Evolutionary conservation across 2,113 vertebrate species (phyloP), one percentile per base, ranked within the genome.

Genomic region (Glaucomys volans): DNA sequence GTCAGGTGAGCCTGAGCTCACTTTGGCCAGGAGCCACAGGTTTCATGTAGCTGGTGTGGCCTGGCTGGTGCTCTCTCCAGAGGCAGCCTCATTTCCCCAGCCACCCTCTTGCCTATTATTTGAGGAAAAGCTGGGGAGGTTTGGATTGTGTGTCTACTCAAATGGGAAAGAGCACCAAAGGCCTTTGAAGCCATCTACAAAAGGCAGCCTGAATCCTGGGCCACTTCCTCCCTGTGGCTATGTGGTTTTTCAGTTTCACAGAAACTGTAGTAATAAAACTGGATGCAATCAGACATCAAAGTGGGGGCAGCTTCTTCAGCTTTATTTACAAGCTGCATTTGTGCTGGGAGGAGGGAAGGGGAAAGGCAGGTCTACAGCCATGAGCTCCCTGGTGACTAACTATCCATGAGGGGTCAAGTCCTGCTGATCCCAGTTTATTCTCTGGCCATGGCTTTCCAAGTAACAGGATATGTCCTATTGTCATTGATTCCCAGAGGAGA

Each of bases 11-110:
- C 10, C 0, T 12, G 64, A 86, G 40, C 8, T 32, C 32, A 42
- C 54, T 18, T n/a, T 37, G n/a, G 20, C 20, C 35, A 5, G 50
- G 30, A 4, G 18, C 52, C 10, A 0, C 4, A 1, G 20, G 30
- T 92, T 16, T 84, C 37, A 16, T 28, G 7, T 2, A 22, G 9
- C 16, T 11, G 13, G 1, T 0, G 0, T 18, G 75, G 67, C n/a
- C 17, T 0, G 12, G 50, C 66, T 35, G 50, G 0, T 12, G 32
- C 0, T 0, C 20, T 62, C 3, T 4, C 22, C 59, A 2, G 11
- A 4, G 3, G 3, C 2, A 32, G 18, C 13, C 4, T 13, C 4
- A 1, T 2, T 1, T 4, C 54, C 24, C 28, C 17, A 11, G 24
- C 1, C 35, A 6, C 32, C 69, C 20, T 93, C 83, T 18, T 2